These are phyloP conservation scores for Formicarius rufipectus DNA, from an alignment of 2,113 vertebrate species.

Conservation along the genomic window DNA sequence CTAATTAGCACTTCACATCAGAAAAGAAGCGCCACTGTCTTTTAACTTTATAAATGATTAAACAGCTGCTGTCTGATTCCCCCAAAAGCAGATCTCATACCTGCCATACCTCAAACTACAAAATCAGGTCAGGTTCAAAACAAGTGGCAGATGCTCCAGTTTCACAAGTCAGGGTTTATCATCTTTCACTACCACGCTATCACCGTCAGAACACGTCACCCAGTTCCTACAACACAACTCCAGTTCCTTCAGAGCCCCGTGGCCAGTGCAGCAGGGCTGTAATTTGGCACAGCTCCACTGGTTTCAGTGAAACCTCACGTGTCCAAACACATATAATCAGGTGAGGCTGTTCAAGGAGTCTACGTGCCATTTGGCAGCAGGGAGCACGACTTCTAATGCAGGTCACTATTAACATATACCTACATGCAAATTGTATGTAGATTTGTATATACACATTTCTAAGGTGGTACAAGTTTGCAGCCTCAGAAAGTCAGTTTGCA, in stretches of 20 bases:
- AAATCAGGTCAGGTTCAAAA: slow-evolving; percentile 48
- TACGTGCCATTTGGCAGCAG: not conserved
- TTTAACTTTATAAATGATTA: slow-evolving; percentile 13
- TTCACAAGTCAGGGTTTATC: not conserved
- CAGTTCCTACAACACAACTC: not conserved
- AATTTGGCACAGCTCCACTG: not conserved
- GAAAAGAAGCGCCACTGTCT: not conserved
- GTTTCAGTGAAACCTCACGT: not conserved
- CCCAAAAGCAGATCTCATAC: not conserved
- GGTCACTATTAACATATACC: not conserved
- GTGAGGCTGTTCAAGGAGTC: not conserved
- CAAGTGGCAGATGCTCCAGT: not conserved
- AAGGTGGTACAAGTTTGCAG: accelerated
- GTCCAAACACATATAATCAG: not conserved
- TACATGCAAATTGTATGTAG: not conserved
- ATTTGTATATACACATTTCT: not conserved
- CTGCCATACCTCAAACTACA: not conserved
- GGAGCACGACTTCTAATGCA: not conserved
- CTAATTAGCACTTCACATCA: slow-evolving; percentile 44
- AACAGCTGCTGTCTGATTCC: slow-evolving; percentile 5
- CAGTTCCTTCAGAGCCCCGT: not conserved
- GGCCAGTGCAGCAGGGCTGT: not conserved
- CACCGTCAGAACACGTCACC: not conserved
- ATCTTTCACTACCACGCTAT: not conserved
- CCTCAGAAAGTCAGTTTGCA: not conserved